A percentile compares a stretch with the other conserved stretches of the same genome.
Evolutionary conservation across 2,113 vertebrate genomes (phyloP).

Genomic region (Corythornis cristatus): DNA sequence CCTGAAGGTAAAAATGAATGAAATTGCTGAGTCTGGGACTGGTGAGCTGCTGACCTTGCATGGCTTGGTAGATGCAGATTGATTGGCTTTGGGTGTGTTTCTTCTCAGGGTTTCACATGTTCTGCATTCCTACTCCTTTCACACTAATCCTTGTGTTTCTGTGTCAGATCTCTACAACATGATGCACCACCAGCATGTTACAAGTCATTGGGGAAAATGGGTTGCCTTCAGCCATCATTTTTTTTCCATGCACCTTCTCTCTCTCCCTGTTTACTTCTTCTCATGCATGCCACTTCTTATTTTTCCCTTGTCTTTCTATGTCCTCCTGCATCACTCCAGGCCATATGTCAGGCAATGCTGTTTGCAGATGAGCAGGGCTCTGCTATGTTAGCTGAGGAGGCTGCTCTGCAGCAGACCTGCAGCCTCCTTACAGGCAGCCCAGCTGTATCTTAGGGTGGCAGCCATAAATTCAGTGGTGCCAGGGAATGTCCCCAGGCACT

Average conservation of each 20-base stretch:
- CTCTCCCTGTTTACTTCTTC: neutral
- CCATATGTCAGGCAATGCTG: neutral
- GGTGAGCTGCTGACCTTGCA: neutral
- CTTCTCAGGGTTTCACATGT: neutral
- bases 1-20: neutral
- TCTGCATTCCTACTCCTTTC: neutral
- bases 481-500: conserved; percentile 44
- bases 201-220: neutral
- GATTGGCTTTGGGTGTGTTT: conserved; percentile 11
- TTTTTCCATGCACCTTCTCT: neutral
- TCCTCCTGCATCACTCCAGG: neutral
- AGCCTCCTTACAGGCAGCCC: conserved; percentile 13
- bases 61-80: neutral
- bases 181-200: neutral
- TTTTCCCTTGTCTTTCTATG: neutral
- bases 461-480: conserved; percentile 51
- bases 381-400: neutral
- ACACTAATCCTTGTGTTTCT: neutral
- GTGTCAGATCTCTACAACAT: neutral
- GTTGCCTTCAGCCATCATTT: neutral
- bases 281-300: neutral
- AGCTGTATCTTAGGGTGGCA: neutral
- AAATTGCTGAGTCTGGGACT: neutral
- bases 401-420: neutral
- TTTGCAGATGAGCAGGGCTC: neutral